Conservation (phyloP, 2,888 invertebrate genomes). For the Nomada goodeniana region DNA sequence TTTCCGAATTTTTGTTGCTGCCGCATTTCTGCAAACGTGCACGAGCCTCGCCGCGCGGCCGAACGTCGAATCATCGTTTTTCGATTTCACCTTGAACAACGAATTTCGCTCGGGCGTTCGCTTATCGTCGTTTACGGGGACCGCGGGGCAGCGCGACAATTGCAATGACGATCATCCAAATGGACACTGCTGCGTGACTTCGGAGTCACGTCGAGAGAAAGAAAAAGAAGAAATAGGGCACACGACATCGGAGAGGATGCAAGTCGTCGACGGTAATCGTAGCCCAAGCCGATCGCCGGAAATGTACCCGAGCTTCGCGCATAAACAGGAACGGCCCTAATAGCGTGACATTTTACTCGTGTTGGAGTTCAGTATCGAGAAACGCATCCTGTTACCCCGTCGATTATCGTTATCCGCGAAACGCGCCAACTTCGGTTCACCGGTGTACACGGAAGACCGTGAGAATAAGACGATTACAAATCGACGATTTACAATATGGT, state of each 20-base stretch:
- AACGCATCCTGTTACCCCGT: slow-evolving; percentile 8
- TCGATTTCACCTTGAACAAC: slow-evolving; percentile 11
- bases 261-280: neutral
- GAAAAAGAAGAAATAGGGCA: neutral
- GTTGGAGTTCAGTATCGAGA: neutral
- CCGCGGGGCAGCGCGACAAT: neutral
- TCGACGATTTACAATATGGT: too few relatives aligned
- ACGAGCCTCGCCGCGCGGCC: slow-evolving; percentile 14
- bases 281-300: neutral
- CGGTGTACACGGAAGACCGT: neutral
- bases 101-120: slow-evolving; percentile 1
- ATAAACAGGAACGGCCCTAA: slow-evolving; percentile 12
- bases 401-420: slow-evolving; percentile 10
- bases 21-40: slow-evolving; percentile 53
- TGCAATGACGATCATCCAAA: neutral
- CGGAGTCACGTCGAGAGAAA: too few relatives aligned
- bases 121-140: neutral
- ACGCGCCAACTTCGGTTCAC: slow-evolving; percentile 3
- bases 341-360: slow-evolving; percentile 22
- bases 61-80: slow-evolving; percentile 54
- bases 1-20: slow-evolving; percentile 55
- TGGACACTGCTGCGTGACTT: neutral
- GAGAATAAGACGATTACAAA: too few relatives aligned
- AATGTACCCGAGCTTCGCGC: neutral
- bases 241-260: too few relatives aligned